A percentile compares a stretch with the other conserved stretches of the same genome.
Conservation (phyloP, 2,113 vertebrate species). For the Oryctolagus cuniculus region mOryCun1.1 NC_091453.1:24287501-24288000, state of each 20-base stretch:
- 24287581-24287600: too few species aligned
- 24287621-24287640: too few species aligned
- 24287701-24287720: too few species aligned
- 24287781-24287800: not conserved
- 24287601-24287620: too few species aligned
- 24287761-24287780: not conserved
- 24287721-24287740: not conserved
- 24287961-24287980: not conserved
- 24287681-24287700: too few species aligned
- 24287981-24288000: not conserved
- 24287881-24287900: not conserved
- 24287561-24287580: too few species aligned
- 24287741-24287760: not conserved
- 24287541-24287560: too few species aligned
- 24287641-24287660: too few species aligned
- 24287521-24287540: too few species aligned
- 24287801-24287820: not conserved
- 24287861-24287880: not conserved
- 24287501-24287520: too few species aligned
- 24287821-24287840: not conserved
- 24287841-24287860: not conserved
- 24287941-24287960: not conserved
- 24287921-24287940: not conserved
- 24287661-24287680: too few species aligned
- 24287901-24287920: not conserved